Percentiles rank a stretch among this genome's conserved stretches.
Evolutionary conservation across 2,113 vertebrate genomes (phyloP).

Genomic region (Engraulis encrasicolus): DNA sequence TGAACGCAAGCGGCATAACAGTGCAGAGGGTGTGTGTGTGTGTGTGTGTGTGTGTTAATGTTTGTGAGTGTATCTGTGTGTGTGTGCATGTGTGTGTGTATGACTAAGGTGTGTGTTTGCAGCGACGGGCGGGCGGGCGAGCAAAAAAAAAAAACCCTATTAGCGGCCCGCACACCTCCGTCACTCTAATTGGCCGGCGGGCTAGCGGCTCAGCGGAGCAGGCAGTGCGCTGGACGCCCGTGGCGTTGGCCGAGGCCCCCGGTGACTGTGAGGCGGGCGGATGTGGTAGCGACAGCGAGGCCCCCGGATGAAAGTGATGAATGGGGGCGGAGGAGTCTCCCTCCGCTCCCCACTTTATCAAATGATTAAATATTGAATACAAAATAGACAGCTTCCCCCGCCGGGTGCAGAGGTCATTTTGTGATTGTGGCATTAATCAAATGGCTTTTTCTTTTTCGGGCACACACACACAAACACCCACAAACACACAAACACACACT

Average conservation of each 20-base stretch:
- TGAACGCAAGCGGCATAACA: too few species aligned
- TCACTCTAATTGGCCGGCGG: constrained; percentile 44
- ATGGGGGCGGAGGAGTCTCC: constrained; percentile 43
- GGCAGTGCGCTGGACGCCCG: constrained; percentile 10
- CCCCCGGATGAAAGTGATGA: constrained; percentile 44
- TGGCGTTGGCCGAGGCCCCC: not conserved
- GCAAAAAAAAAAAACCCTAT: constrained; percentile 27
- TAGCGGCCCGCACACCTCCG: constrained; percentile 28
- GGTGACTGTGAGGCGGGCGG: not conserved
- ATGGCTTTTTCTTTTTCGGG: constrained; percentile 7
- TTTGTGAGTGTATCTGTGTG: too few species aligned
- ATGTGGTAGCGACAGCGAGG: constrained; percentile 19
- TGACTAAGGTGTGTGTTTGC: not conserved
- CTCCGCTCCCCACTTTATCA: constrained; percentile 48
- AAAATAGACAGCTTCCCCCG: constrained; percentile 46
- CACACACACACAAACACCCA: not conserved
- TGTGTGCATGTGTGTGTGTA: too few species aligned
- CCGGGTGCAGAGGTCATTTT: constrained; percentile 43
- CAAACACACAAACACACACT: not conserved
- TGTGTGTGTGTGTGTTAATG: too few species aligned
- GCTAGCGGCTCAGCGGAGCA: constrained; percentile 29
- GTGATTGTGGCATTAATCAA: constrained; percentile 49
- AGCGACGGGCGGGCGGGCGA: not conserved
- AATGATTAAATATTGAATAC: constrained; percentile 52
- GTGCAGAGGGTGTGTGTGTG: too few species aligned